Evolutionary conservation across 1,140 invertebrate species (phyloP).

Genomic region (Saccostrea glomerata): DNA sequence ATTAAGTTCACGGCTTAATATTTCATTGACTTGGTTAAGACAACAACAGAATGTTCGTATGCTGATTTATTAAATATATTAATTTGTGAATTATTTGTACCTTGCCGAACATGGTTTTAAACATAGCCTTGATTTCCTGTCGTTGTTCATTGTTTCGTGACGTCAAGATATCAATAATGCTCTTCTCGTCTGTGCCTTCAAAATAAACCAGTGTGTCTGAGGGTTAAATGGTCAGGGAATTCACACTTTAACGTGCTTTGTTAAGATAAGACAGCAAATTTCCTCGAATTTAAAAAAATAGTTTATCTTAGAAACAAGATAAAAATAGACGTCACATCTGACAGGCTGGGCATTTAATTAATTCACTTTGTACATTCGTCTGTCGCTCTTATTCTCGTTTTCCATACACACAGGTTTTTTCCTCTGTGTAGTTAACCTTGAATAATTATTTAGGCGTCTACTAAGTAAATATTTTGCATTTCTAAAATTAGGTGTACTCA

Average conservation of each 20-base stretch:
- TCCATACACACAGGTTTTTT: neutral
- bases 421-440: neutral
- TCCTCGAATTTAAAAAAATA: neutral
- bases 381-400: neutral
- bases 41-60: no score
- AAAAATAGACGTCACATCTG: neutral
- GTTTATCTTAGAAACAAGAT: neutral
- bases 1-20: no score
- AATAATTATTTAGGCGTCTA: neutral
- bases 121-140: conserved; percentile 92
- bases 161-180: conserved; percentile 93
- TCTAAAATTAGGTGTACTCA: neutral
- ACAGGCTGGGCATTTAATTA: neutral
- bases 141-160: conserved; percentile 92
- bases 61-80: no score
- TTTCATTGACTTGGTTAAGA: no score
- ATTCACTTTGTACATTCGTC: neutral
- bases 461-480: neutral
- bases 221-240: neutral
- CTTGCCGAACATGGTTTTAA: conserved; percentile 96
- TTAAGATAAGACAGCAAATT: neutral
- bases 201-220: conserved; percentile 13
- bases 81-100: conserved; percentile 75
- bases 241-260: neutral
- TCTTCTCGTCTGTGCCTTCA: conserved; percentile 90